phyloP scores from a whole-genome alignment of 1,140 invertebrate genomes.

The Mactra quadrangularis region DNA sequence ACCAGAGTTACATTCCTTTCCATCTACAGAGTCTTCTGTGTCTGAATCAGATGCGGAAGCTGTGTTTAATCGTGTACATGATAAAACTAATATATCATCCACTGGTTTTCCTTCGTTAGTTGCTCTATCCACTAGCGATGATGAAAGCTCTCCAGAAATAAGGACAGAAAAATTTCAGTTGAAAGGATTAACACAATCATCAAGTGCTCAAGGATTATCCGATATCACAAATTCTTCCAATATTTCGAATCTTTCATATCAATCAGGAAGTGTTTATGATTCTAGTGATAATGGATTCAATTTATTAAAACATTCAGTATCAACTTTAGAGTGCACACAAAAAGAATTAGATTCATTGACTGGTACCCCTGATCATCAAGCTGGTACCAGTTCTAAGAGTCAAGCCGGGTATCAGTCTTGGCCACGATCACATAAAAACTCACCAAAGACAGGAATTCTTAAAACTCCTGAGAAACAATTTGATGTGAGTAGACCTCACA shows the following conservation, averaged over 20 bases:
- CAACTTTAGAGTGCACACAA: conserved; percentile 59
- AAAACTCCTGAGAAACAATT: conserved; percentile 73
- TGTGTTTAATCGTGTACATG: conserved; percentile 71
- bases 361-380: conserved; percentile 12
- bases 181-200: conserved; percentile 45
- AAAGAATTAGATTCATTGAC: conserved; percentile 52
- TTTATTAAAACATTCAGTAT: conserved; percentile 52
- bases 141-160: conserved; percentile 65
- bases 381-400: conserved; percentile 11
- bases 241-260: conserved; percentile 42
- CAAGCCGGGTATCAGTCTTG: conserved; percentile 71
- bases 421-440: conserved; percentile 70
- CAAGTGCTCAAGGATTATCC: conserved; percentile 44
- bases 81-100: conserved; percentile 70
- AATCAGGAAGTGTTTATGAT: conserved; percentile 41
- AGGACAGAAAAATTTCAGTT: neutral
- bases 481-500: conserved; percentile 66
- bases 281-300: conserved; percentile 19
- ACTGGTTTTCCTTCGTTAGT: conserved; percentile 69
- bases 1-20: conserved; percentile 40
- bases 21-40: conserved; percentile 68
- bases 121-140: conserved; percentile 69
- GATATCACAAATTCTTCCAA: conserved; percentile 46
- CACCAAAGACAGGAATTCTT: conserved; percentile 72
- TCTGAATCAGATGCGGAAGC: conserved; percentile 79